phyloP scores from a whole-genome alignment of 1,140 invertebrate species.

The Gryon sp. region DNA sequence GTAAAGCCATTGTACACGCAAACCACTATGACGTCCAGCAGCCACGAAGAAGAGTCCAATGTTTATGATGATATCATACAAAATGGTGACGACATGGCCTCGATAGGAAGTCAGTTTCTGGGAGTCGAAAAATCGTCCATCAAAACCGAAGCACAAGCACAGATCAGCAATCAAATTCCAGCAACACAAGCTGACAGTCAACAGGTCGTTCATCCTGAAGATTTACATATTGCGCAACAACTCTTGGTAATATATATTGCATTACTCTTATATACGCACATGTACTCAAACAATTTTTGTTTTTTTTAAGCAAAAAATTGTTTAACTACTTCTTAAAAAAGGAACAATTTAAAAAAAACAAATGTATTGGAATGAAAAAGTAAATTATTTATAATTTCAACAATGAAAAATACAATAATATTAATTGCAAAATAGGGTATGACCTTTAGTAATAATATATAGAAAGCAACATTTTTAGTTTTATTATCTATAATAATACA shows the following conservation, averaged over 20 bases:
- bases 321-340: no score
- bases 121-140: conserved; percentile 73
- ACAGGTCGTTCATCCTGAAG: conserved; percentile 66
- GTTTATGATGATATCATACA: conserved; percentile 84
- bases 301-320: no score
- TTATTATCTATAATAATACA: no score
- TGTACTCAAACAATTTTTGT: neutral
- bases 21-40: conserved; percentile 63
- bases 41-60: conserved; percentile 75
- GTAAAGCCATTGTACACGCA: conserved; percentile 80
- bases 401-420: no score
- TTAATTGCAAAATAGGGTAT: no score
- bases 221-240: conserved; percentile 69
- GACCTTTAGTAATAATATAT: no score
- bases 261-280: neutral
- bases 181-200: conserved; percentile 72
- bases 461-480: no score
- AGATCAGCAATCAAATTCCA: conserved; percentile 70
- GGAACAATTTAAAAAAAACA: no score
- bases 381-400: no score
- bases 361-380: no score
- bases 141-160: conserved; percentile 78
- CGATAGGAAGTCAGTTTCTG: conserved; percentile 73
- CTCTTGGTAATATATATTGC: conserved; percentile 68
- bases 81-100: conserved; percentile 79